Evolutionary conservation across 2,888 invertebrate species (phyloP), one percentile per base, ranked within the genome.

Genomic region (Amblyteles armatorius): DNA sequence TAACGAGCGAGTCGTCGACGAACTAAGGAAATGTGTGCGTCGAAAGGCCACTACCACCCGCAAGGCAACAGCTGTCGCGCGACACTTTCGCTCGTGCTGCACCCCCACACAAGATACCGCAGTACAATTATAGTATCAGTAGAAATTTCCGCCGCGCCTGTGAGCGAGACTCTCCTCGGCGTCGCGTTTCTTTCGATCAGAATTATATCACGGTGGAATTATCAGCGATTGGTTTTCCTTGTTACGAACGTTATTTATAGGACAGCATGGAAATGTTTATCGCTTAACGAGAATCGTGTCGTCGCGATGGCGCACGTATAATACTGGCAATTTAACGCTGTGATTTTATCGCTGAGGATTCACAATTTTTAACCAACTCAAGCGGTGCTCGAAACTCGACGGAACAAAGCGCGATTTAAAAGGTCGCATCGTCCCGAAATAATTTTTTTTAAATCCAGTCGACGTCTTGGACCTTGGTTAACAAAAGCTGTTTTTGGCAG

Each of bases 21-120:
- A 65, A 78, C 29, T 63, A 13, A 74, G 65, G 44, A 50, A 40
- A 74, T 13, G 69, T 63, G 74, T 69, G 11, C 11, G 57, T 57
- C 26, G 57, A 85, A 79, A 85, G 55, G 72, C 68, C 77, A 77
- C 68, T 68, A 77, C 57, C 76, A 84, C 79, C 82, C 85, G 48
- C 50, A 44, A 80, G 77, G 72, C 77, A 79, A 63, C 85, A 82
- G 85, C 82, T 82, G 85, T 74, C 72, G 79, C 72, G 84, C 68
- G 82, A 82, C 79, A 79, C 85, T 82, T 82, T 85, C 79, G 76
- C 79, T 79, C 40, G 65, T 79, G 71, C 50, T 22, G 65, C 60
- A 16, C 57, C 36, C 55, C 40, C 50, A 83, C 44, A 76, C 50
- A 48, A 79, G 29, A 26, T 73, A 73, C 76, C 19, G 72, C 65